Conservation (phyloP, 2,113 vertebrate species). For the Limnothrissa miodon region DNA sequence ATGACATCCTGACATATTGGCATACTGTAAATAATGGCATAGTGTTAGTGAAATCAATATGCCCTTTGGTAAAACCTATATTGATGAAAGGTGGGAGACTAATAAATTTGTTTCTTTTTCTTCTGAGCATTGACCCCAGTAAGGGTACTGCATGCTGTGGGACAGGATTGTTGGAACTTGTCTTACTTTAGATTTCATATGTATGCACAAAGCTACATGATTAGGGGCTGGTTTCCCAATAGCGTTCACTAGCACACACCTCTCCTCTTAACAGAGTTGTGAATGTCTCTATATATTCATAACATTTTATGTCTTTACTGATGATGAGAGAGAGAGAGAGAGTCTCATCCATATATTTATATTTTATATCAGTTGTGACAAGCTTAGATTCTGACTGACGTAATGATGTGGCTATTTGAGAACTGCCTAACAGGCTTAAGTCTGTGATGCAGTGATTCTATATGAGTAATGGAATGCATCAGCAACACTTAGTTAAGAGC, state of each 20-base stretch:
- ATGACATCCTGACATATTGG: not conserved
- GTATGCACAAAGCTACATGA: not conserved
- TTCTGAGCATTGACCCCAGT: not conserved
- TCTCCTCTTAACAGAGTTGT: too few relatives aligned
- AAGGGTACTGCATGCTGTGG: not conserved
- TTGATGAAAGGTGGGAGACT: not conserved
- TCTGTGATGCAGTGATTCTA: not conserved
- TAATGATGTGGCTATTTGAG: not conserved
- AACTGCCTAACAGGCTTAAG: not conserved
- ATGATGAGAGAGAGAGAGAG: not conserved
- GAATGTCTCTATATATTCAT: too few relatives aligned
- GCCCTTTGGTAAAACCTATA: not conserved
- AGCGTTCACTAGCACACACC: too few relatives aligned
- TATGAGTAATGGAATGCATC: not conserved
- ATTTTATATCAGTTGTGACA: not conserved
- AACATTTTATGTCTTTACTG: not conserved
- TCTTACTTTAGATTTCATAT: not conserved
- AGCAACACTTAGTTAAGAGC: not conserved
- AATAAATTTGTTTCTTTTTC: not conserved
- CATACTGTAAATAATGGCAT: not conserved
- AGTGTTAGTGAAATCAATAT: not conserved
- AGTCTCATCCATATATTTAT: not conserved
- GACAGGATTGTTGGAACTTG: not conserved
- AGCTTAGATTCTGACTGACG: not conserved
- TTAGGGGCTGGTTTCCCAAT: too few relatives aligned